Evolutionary conservation across 2,888 invertebrate genomes (phyloP), one percentile per base, ranked within the genome.

Genomic region (Linnaemya vulpina): DNA sequence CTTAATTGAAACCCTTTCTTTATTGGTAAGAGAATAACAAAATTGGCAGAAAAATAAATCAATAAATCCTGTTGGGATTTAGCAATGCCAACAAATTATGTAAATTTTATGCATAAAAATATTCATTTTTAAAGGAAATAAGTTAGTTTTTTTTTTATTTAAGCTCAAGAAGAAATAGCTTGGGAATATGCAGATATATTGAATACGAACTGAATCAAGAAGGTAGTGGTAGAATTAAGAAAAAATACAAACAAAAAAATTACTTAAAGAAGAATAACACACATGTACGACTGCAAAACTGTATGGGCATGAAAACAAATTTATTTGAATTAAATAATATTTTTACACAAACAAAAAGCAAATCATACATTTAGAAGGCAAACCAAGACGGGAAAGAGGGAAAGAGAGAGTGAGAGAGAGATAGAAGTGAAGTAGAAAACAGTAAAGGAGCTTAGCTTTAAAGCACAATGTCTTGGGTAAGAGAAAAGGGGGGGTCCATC

Each of bases 101-200:
- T 71, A 85, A 85, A 85, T 85, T 82, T 78, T 82, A 78, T 85
- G 70, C 78, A 78, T 55, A 79, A 76, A 76, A 55, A 79, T 75
- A 51, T 73, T 55, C 49, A 0, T 46, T 79, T 43, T 68, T 62
- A 17, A 76, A 49, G 30, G 80, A 82, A 78, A 82, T 70, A 49
- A 35, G 67, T 70, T 75, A 74, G 55, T 46, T 46, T 43, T 76
- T 55, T 38, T 53, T 22, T 74, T 22, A 1, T 53, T 51, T 38
- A 9, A 53, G 25, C n/a, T n/a, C n/a, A n/a, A n/a, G 22, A 40
- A 60, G 1, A 60, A 58, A 46, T 9, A n/a, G 7, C n/a, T 46
- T 40, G 9, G 17, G 46, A 60, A 73, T 20, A 63, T n/a, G n/a
- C n/a, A n/a, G n/a, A n/a, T 62, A 49, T 51, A 73, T 62, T 62